phyloP scores from a whole-genome alignment of 2,797 vertebrate genomes.

The Dipus sagitta region DNA sequence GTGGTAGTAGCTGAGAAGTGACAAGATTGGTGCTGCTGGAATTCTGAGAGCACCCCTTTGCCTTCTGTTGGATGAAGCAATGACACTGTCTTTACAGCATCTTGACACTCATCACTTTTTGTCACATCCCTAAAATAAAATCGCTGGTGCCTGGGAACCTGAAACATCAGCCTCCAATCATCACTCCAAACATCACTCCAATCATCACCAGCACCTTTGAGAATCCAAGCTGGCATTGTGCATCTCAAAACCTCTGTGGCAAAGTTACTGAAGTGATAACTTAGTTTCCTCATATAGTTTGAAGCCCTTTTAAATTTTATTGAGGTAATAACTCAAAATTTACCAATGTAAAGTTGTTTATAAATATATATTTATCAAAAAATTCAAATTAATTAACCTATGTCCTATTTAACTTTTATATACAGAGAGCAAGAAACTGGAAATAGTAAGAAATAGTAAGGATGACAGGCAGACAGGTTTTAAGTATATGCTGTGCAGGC shows the following conservation, averaged over 20 bases:
- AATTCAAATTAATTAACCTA: not conserved
- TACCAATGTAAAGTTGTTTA: not conserved
- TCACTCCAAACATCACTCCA: conserved; percentile 73
- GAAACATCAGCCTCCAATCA: conserved; percentile 77
- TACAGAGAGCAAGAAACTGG: not conserved
- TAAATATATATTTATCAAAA: not conserved
- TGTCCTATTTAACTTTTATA: not conserved
- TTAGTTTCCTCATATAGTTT: conserved; percentile 32
- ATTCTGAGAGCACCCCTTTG: conserved; percentile 75
- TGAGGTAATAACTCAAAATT: conserved; percentile 20
- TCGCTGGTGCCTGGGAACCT: conserved; percentile 21
- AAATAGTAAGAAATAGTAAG: not conserved
- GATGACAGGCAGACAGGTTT: not conserved
- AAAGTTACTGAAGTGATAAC: not conserved
- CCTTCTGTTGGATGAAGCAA: conserved; percentile 68
- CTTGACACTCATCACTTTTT: conserved; percentile 79
- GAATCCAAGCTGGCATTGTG: conserved; percentile 65
- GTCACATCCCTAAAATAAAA: conserved; percentile 76
- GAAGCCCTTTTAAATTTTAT: conserved; percentile 61
- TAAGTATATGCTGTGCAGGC: not conserved
- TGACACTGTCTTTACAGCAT: conserved; percentile 72
- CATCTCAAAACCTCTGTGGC: conserved; percentile 9
- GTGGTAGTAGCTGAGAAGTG: conserved; percentile 41
- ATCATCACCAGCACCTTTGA: conserved; percentile 59
- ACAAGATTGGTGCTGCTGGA: conserved; percentile 60